Evolutionary conservation across 2,113 vertebrate genomes (phyloP).

Genomic region (Urocitellus parryii): DNA sequence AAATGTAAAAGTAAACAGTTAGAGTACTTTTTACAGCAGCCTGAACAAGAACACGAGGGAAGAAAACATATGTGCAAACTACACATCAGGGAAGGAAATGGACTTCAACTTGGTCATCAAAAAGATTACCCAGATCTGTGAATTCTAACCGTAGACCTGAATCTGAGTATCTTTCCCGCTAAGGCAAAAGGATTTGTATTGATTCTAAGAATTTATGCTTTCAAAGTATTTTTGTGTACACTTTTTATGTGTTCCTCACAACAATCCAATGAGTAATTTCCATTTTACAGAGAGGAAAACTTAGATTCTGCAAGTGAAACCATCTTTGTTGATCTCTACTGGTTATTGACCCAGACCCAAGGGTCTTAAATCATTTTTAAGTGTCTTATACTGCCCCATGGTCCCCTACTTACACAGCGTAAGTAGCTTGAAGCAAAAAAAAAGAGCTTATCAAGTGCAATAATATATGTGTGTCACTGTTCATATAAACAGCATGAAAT

Average conservation of each 20-base stretch:
- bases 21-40: not conserved
- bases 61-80: not conserved
- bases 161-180: not conserved
- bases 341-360: not conserved
- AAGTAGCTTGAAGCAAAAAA: not conserved
- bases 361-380: not conserved
- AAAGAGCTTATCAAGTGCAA: not conserved
- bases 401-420: fast-evolving
- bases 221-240: not conserved
- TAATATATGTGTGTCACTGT: not conserved
- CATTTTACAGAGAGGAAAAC: not conserved
- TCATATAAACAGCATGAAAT: not conserved
- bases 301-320: not conserved
- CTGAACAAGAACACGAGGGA: not conserved
- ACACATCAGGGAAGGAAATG: not conserved
- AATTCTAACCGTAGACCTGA: not conserved
- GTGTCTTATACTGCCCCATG: not conserved
- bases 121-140: not conserved
- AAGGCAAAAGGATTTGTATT: not conserved
- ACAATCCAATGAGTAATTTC: not conserved
- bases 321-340: not conserved
- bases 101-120: not conserved
- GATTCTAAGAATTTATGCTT: not conserved
- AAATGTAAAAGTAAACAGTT: not conserved
- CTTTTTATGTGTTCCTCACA: not conserved